Base-by-base conservation (phyloP, 2,113 vertebrate species). In the Semnopithecus entellus region DNA sequence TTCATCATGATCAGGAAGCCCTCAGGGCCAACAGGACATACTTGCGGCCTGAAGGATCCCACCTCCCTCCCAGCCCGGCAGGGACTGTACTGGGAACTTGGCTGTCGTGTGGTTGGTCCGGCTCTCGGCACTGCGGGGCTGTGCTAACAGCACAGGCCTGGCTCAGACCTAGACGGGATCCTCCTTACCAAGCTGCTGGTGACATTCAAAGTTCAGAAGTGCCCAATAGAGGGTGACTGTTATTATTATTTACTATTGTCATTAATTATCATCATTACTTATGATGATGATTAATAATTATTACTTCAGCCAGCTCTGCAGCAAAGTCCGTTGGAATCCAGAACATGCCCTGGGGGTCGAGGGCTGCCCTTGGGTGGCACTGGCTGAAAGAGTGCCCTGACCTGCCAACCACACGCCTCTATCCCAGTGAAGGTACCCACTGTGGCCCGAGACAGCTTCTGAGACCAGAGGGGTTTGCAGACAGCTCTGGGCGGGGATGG, bases 81-180 rank as follows among this genome's bases (percentile, higher is more conserved):
- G 64, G 55, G 43, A 18, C n/a, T 7, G 35, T 70, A 84, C 1
- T 0, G 5, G 2, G 61, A 70, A 70, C 61, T 4, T 0, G 12
- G 48, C n/a, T 16, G 64, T 17, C 30, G 10, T 0, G 0, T 35
- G 8, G 40, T 0, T 35, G 45, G 20, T 8, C 10, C 0, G 0
- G 52, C 43, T 91, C 68, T 48, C 8, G 1, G 43, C 16, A 17
- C 55, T 16, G 6, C 1, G 0, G 23, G 55, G 43, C 50, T 45
- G 2, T 12, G 14, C 1, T 11, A n/a, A 70, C 27, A 16, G 9
- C 2, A 14, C 12, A 32, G 35, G 40, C 48, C 73, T 4, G 43
- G 55, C 64, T 61, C 14, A 11, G 78, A 66, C 87, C 48, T 76
- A 27, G 25, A 5, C 0, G 18, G 68, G 38, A 6, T 72, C 45